Base-by-base conservation (phyloP, 2,888 invertebrate genomes). In the Deladenus siricidicola region DNA sequence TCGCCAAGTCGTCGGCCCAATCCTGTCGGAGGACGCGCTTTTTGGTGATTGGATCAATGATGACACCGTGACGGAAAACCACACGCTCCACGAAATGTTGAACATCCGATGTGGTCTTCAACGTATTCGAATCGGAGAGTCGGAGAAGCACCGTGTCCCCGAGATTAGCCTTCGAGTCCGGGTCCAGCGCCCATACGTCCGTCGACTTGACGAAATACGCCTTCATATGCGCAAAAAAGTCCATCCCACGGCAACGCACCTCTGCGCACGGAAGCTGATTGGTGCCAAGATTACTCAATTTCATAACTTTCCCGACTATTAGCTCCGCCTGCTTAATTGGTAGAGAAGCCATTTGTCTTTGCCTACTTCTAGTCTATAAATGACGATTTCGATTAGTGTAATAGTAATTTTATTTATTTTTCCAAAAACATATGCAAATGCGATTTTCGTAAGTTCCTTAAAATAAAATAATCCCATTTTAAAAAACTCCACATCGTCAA, bases 11-110 rank as follows among this genome's bases (percentile, higher is more conserved):
- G 58, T 74, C 74, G 21, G 59, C 65, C 50, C 70, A 70, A 8
- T 67, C 62, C 58, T 70, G 69, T 58, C 67, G 64, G 63, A 72
- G 64, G 24, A 72, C 70, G 44, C 70, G 64, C 53, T 68, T 67
- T 1, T 70, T 69, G 8, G 72, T 74, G 21, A 74, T 69, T 6
- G 74, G 74, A 58, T 74, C 74, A 6, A 72, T 60, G 30, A 72
- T 4, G 4, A 53, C 39, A 53, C 53, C 53, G 24, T 53, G 19
- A 10, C 34, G 28, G 42, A 53, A 53, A 10, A 53, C 8, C n/a
- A 53, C 39, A 6, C 53, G 30, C n/a, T 53, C 53, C 39, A 53
- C 53, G 3, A 6, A 8, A 24, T 53, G 42, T 8, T 53, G 30
- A 4, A 53, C 42, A 4, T 34, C 39, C 24, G 29, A n/a, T 19